A percentile compares a stretch with the other conserved stretches of the same genome.
Conservation (phyloP, 2,888 invertebrate genomes). For the Acronicta aceris region DNA sequence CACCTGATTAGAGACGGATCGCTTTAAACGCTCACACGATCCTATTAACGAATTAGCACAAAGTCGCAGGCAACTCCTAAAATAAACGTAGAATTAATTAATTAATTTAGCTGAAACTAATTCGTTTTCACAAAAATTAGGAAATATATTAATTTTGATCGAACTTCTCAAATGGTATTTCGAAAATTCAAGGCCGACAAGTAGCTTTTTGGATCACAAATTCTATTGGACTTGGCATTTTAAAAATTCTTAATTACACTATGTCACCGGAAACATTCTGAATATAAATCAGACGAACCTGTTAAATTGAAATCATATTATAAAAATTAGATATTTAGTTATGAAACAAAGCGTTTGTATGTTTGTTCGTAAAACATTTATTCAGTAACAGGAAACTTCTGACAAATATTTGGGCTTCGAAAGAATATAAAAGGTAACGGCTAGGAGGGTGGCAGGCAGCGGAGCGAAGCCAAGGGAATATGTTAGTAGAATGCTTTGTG, state of each 20-base stretch:
- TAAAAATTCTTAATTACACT: constrained; percentile 35
- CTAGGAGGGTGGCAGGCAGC: constrained; percentile 38
- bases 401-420: constrained; percentile 27
- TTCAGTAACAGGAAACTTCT: constrained; percentile 14
- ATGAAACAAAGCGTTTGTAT: neutral
- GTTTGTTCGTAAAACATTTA: constrained; percentile 28
- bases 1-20: no score
- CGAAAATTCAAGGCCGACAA: constrained; percentile 38
- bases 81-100: no score
- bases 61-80: no score
- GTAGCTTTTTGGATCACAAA: constrained; percentile 18
- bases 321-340: constrained; percentile 2
- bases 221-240: constrained; percentile 23
- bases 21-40: no score
- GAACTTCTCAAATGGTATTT: constrained; percentile 14
- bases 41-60: neutral
- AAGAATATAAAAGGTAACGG: constrained; percentile 38
- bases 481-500: constrained; percentile 28
- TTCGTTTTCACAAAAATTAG: constrained; percentile 1
- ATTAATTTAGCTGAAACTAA: neutral
- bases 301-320: constrained; percentile 10
- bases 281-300: constrained; percentile 34
- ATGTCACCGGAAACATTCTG: constrained; percentile 28
- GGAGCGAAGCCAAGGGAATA: constrained; percentile 27
- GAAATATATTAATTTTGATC: constrained; percentile 8